These are phyloP conservation scores for Harmothoe impar DNA, from an alignment of 2,888 invertebrate species.

Conservation along the genomic window DNA sequence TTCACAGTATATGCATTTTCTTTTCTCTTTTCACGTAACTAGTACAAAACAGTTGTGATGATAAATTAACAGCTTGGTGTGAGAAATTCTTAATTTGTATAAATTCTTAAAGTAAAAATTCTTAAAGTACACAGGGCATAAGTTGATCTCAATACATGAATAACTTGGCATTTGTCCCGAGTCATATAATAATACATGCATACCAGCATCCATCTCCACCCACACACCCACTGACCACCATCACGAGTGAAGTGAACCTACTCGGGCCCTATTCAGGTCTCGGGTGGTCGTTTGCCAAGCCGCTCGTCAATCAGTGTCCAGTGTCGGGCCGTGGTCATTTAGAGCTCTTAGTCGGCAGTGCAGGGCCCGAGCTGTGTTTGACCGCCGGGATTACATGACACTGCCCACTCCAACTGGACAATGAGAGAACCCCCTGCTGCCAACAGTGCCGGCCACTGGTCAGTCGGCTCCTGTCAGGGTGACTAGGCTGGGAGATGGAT, in stretches of 20 bases:
- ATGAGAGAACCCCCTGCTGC: neutral
- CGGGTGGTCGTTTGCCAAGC: constrained; percentile 20
- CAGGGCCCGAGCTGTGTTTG: neutral
- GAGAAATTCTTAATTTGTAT: too few species aligned
- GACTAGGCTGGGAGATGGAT: too few species aligned
- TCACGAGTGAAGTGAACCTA: constrained; percentile 5
- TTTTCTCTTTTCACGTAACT: too few species aligned
- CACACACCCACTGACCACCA: neutral
- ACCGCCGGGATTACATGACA: constrained; percentile 16
- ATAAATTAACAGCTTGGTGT: too few species aligned
- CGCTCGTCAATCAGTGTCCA: constrained; percentile 38
- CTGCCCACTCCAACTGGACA: constrained; percentile 12
- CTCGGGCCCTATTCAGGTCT: neutral
- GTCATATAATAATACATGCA: too few species aligned
- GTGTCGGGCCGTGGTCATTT: constrained; percentile 20
- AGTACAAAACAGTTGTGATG: too few species aligned
- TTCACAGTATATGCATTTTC: too few species aligned
- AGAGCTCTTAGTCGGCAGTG: constrained; percentile 11
- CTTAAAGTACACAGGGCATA: too few species aligned
- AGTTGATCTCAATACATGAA: too few species aligned
- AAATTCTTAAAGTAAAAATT: too few species aligned
- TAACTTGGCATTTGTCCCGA: too few species aligned
- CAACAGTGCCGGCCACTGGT: neutral
- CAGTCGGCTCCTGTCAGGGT: neutral
- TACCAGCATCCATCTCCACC: neutral